phyloP scores from a whole-genome alignment of 1,140 invertebrate species.

The Leucophenga varia region DNA sequence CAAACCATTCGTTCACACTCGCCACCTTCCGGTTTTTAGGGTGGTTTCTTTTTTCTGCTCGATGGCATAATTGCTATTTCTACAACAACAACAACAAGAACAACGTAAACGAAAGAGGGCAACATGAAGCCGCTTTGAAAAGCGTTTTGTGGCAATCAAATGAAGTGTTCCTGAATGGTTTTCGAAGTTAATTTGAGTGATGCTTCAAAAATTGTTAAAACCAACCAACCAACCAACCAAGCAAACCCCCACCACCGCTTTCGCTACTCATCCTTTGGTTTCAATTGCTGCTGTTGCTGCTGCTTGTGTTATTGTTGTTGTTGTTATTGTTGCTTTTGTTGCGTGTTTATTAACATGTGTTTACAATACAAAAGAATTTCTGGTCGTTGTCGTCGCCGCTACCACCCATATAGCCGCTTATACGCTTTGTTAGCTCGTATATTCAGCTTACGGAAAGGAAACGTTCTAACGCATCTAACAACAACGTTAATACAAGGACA shows the following conservation, averaged over 20 bases:
- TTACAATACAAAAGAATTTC: slow-evolving; percentile 31
- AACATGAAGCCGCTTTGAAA: not conserved
- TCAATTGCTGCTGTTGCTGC: not conserved
- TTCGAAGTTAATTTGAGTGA: slow-evolving; percentile 56
- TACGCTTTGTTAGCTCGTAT: too few relatives aligned
- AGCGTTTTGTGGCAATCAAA: slow-evolving; percentile 49
- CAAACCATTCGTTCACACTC: too few relatives aligned
- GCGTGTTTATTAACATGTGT: slow-evolving; percentile 53
- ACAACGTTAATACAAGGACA: too few relatives aligned
- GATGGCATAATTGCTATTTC: slow-evolving; percentile 55
- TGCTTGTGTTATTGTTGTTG: slow-evolving; percentile 8
- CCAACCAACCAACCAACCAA: too few relatives aligned
- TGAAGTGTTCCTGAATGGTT: slow-evolving; percentile 56
- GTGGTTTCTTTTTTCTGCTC: slow-evolving; percentile 7
- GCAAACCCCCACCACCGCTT: too few relatives aligned
- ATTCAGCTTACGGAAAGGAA: too few relatives aligned
- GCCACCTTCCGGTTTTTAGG: not conserved
- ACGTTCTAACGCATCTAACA: too few relatives aligned
- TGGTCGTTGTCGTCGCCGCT: not conserved
- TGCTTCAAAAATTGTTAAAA: slow-evolving; percentile 43
- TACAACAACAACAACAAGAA: slow-evolving; percentile 50
- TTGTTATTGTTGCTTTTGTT: slow-evolving; percentile 10
- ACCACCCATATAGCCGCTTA: not conserved
- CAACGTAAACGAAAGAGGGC: slow-evolving; percentile 21
- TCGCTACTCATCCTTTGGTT: too few relatives aligned